Percentiles rank a stretch among this genome's conserved stretches.
Conservation (phyloP, 35 echinoderm and acorn worm species). For the Acanthaster planci region DNA sequence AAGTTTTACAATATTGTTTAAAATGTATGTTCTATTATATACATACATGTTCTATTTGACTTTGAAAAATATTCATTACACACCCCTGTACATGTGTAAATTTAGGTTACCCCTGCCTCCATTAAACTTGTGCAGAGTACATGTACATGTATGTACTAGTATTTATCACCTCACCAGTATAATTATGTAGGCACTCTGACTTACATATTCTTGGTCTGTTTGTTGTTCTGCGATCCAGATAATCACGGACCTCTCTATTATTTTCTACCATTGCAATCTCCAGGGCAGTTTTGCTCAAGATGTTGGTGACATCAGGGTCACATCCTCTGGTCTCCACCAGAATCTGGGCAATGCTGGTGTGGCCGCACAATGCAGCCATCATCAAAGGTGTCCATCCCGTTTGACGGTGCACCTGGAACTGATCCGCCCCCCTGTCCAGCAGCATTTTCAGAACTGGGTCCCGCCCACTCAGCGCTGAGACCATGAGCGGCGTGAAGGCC, state of each 20-base stretch:
- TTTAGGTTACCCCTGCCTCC: too few species aligned
- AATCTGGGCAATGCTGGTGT: conserved; percentile 51
- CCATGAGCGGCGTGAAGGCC: conserved; percentile 72
- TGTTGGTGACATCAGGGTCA: conserved; percentile 70
- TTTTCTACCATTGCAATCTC: conserved; percentile 67
- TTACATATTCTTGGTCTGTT: conserved; percentile 72
- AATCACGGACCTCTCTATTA: conserved; percentile 59
- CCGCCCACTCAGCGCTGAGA: conserved; percentile 57
- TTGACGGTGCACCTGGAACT: conserved; percentile 52
- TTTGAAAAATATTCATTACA: too few species aligned
- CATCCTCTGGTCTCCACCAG: conserved; percentile 62
- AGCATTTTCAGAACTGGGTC: conserved; percentile 61
- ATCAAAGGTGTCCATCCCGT: conserved; percentile 90
- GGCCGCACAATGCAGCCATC: conserved; percentile 77
- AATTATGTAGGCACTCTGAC: not conserved
- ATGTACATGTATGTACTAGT: too few species aligned
- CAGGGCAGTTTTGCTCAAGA: conserved; percentile 73
- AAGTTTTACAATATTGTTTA: too few species aligned
- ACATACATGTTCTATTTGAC: too few species aligned
- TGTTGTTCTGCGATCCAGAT: conserved; percentile 80
- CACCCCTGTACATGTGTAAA: too few species aligned
- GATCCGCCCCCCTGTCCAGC: conserved; percentile 62
- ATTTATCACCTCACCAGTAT: too few species aligned
- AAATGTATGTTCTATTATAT: too few species aligned
- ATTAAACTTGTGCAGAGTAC: too few species aligned